phyloP scores from a whole-genome alignment of 2,113 vertebrate genomes.

The Zootoca vivipara region DNA sequence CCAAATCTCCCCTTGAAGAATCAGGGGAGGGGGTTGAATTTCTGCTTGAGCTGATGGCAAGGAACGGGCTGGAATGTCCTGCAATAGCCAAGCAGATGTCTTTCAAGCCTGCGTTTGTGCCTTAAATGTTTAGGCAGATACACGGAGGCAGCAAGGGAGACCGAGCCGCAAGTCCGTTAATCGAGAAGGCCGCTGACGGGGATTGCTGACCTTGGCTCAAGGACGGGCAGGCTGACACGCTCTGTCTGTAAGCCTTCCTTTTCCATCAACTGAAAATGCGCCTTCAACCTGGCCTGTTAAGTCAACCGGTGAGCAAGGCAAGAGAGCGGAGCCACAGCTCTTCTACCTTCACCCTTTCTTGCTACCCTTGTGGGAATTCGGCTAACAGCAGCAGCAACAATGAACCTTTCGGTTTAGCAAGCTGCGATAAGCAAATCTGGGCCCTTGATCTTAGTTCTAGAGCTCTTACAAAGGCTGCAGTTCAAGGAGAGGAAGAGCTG shows the following conservation, averaged over 20 bases:
- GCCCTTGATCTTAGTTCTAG: too few relatives aligned
- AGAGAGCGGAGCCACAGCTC: accelerated
- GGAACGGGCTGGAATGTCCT: slow-evolving; percentile 12
- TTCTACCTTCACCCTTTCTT: slow-evolving; percentile 8
- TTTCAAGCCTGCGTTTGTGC: slow-evolving; percentile 45
- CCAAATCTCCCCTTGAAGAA: slow-evolving; percentile 6
- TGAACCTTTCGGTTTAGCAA: too few relatives aligned
- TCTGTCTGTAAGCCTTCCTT: neutral
- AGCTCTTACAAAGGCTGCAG: too few relatives aligned
- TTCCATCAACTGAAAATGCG: slow-evolving; percentile 23
- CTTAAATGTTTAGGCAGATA: slow-evolving; percentile 33
- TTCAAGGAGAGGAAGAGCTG: too few relatives aligned
- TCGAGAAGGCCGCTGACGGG: neutral
- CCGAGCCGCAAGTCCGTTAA: slow-evolving; percentile 6
- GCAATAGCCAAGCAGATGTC: slow-evolving; percentile 30
- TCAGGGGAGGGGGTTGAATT: slow-evolving; percentile 27
- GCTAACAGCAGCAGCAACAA: neutral
- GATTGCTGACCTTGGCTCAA: neutral
- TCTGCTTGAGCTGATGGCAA: slow-evolving; percentile 33
- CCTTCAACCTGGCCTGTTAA: slow-evolving; percentile 20
- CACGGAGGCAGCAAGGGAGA: slow-evolving; percentile 29
- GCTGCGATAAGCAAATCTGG: too few relatives aligned
- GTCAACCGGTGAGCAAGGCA: neutral
- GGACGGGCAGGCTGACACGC: neutral
- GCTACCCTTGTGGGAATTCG: neutral